Conservation (phyloP, 2,888 invertebrate genomes). For the Hemaris fuciformis region DNA sequence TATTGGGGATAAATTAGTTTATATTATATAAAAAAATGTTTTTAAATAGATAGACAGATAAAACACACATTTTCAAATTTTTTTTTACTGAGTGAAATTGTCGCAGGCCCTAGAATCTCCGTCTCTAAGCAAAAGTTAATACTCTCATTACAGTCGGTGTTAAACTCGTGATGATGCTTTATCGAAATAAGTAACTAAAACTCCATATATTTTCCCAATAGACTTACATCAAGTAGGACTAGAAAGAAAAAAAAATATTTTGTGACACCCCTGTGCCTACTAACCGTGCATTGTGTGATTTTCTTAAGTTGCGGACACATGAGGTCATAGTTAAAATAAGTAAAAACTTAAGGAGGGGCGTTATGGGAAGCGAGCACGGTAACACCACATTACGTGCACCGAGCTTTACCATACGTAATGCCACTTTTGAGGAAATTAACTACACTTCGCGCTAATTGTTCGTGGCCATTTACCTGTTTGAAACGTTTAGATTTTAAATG, state of each 20-base stretch:
- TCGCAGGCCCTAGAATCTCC: no score
- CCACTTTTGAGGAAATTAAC: constrained; percentile 60
- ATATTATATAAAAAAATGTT: no score
- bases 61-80: no score
- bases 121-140: no score
- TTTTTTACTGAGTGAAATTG: no score
- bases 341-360: constrained; percentile 78
- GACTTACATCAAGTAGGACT: no score
- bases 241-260: background rate
- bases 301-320: constrained; percentile 80
- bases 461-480: background rate
- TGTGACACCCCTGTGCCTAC: constrained; percentile 57
- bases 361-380: constrained; percentile 81
- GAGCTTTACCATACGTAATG: constrained; percentile 66
- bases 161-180: no score
- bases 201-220: no score
- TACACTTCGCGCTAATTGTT: constrained; percentile 37
- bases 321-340: constrained; percentile 80
- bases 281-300: constrained; percentile 71
- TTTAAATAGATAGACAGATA: no score
- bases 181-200: no score
- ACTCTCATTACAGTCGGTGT: no score
- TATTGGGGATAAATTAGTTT: no score
- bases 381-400: constrained; percentile 63
- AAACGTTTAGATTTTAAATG: background rate